Evolutionary conservation across 2,113 vertebrate species (phyloP).

Genomic region (Sander lucioperca): DNA sequence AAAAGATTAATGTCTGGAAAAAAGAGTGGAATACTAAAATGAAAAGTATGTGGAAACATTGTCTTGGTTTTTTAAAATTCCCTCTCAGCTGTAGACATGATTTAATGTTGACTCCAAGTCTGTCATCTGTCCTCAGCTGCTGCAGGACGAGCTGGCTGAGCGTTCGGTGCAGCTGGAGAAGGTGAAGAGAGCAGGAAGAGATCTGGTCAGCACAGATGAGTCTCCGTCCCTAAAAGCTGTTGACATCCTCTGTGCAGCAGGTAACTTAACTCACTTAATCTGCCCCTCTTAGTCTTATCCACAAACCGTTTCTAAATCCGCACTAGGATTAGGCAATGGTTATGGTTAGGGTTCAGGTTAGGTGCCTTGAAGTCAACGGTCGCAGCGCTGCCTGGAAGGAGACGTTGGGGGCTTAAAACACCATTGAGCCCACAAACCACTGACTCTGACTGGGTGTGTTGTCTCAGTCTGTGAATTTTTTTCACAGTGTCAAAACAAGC

Average conservation of each 20-base stretch:
- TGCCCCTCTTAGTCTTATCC: background rate
- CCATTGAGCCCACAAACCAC: background rate
- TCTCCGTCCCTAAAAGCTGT: conserved; percentile 86
- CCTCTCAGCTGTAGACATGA: background rate
- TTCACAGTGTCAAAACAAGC: too few relatives aligned
- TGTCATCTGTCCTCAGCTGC: conserved; percentile 78
- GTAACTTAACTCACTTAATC: conserved; percentile 71
- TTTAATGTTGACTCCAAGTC: background rate
- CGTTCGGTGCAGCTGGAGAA: conserved; percentile 94
- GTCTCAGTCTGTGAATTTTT: too few relatives aligned
- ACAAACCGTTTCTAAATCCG: background rate
- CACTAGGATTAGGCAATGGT: too few relatives aligned
- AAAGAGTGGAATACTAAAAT: background rate
- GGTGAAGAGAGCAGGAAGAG: conserved; percentile 89
- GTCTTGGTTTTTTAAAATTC: background rate
- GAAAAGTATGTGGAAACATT: background rate
- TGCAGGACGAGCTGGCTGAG: conserved; percentile 94
- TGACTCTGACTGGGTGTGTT: too few relatives aligned
- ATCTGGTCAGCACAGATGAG: conserved; percentile 88
- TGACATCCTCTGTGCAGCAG: conserved; percentile 88
- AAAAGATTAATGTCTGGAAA: background rate
- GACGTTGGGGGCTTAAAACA: too few relatives aligned
- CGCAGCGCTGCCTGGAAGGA: too few relatives aligned
- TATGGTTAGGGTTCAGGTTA: too few relatives aligned
- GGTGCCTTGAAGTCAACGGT: too few relatives aligned